Conservation (phyloP, 1,140 invertebrate genomes). For the Cyrtorhinus lividipennis region DNA sequence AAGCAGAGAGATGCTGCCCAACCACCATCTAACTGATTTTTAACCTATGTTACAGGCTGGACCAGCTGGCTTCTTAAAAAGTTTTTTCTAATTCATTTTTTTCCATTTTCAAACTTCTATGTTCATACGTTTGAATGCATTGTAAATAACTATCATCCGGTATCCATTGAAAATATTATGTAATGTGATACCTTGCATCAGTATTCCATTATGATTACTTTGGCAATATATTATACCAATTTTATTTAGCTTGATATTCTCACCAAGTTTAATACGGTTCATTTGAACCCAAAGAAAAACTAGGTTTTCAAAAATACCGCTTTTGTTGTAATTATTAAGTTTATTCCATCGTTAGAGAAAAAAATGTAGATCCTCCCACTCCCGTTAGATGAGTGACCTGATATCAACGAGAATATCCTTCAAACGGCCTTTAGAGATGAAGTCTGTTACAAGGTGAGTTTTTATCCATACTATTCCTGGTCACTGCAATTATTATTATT, state of each 20-base stretch:
- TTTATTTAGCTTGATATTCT: not conserved
- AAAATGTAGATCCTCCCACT: not conserved
- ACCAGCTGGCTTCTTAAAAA: slow-evolving; percentile 32
- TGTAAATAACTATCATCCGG: not conserved
- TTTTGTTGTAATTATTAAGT: not conserved
- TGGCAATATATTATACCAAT: too few species aligned
- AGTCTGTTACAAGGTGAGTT: slow-evolving; percentile 4
- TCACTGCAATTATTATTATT: not conserved
- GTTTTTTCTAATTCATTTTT: slow-evolving; percentile 29
- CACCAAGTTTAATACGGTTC: too few species aligned
- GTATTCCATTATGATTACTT: too few species aligned
- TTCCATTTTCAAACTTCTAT: slow-evolving; percentile 10
- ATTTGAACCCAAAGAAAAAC: too few species aligned
- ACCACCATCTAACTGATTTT: too few species aligned
- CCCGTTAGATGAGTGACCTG: not conserved
- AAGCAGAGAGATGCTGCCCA: too few species aligned
- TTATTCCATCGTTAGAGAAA: not conserved
- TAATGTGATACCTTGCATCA: slow-evolving; percentile 5
- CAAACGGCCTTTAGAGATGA: slow-evolving; percentile 6
- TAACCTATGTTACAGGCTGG: slow-evolving; percentile 30
- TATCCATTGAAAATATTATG: not conserved
- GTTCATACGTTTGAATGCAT: slow-evolving; percentile 2
- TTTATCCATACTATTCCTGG: not conserved
- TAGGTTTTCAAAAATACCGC: too few species aligned
- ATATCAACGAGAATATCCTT: slow-evolving; percentile 1